phyloP scores from a whole-genome alignment of 1,140 invertebrate species.

The Proales similis region DNA sequence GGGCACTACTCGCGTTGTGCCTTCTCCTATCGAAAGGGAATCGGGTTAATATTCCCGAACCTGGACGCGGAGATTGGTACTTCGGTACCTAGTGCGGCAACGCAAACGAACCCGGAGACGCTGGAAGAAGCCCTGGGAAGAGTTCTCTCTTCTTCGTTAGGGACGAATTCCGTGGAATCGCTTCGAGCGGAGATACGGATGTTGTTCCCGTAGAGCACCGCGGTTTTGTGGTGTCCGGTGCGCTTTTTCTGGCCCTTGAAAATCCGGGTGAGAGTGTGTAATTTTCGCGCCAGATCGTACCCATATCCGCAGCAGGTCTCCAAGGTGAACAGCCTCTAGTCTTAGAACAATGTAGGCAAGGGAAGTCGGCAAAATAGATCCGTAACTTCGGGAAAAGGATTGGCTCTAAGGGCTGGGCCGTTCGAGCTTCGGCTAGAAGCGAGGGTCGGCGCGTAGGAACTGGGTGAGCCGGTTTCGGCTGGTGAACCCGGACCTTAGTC shows the following conservation, averaged over 20 bases:
- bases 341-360: conserved; percentile 79
- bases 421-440: conserved; percentile 51
- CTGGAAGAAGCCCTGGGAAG: conserved; percentile 65
- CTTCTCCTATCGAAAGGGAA: conserved; percentile 55
- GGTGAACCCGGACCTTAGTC: conserved; percentile 43
- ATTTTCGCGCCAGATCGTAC: conserved; percentile 61
- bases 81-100: conserved; percentile 54
- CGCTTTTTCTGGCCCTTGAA: conserved; percentile 63
- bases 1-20: conserved; percentile 59
- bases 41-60: conserved; percentile 57
- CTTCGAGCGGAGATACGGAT: conserved; percentile 52
- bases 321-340: conserved; percentile 80
- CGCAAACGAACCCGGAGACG: conserved; percentile 64
- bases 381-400: conserved; percentile 72
- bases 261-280: conserved; percentile 66
- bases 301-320: conserved; percentile 76
- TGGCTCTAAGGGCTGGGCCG: conserved; percentile 63
- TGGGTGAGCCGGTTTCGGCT: conserved; percentile 42
- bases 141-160: conserved; percentile 69
- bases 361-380: conserved; percentile 64
- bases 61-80: conserved; percentile 45
- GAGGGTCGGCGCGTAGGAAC: conserved; percentile 43
- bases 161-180: conserved; percentile 65
- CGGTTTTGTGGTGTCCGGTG: conserved; percentile 52
- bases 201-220: conserved; percentile 48